These are phyloP conservation scores for Eriosoma lanigerum DNA, from an alignment of 1,140 invertebrate species.

Conservation along the genomic window DNA sequence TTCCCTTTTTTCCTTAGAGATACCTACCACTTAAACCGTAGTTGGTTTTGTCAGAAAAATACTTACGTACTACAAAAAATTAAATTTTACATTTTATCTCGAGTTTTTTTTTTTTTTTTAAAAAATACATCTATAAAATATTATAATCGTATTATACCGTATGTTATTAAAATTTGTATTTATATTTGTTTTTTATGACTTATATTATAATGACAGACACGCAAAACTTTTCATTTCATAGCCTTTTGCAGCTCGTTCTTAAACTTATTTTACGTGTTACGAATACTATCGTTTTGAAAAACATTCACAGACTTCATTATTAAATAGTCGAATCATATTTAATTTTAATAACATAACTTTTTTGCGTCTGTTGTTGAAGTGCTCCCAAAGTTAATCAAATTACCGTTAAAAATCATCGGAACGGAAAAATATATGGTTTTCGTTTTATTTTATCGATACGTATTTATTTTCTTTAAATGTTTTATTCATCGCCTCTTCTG, in stretches of 20 bases:
- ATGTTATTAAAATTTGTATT: no score
- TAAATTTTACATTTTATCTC: no score
- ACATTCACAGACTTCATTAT: neutral
- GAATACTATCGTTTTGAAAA: neutral
- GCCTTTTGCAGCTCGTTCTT: neutral
- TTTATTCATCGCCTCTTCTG: neutral
- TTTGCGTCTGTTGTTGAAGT: conserved; percentile 26
- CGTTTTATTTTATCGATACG: neutral
- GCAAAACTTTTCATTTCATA: conserved; percentile 19
- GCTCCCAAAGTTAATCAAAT: conserved; percentile 5
- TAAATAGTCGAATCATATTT: conserved; percentile 8
- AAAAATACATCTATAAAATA: no score
- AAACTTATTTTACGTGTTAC: conserved; percentile 31
- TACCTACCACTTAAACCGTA: no score
- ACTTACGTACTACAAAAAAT: no score
- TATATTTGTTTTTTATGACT: no score
- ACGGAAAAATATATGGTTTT: neutral
- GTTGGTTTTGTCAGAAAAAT: no score
- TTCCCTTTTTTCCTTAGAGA: no score
- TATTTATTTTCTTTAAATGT: neutral
- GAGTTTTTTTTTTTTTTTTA: neutral
- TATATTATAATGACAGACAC: no score
- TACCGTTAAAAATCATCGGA: neutral
- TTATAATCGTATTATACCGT: no score
- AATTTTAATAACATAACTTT: conserved; percentile 29